phyloP scores from a whole-genome alignment of 2,113 vertebrate genomes.

The Poeciliopsis occidentalis region DNA sequence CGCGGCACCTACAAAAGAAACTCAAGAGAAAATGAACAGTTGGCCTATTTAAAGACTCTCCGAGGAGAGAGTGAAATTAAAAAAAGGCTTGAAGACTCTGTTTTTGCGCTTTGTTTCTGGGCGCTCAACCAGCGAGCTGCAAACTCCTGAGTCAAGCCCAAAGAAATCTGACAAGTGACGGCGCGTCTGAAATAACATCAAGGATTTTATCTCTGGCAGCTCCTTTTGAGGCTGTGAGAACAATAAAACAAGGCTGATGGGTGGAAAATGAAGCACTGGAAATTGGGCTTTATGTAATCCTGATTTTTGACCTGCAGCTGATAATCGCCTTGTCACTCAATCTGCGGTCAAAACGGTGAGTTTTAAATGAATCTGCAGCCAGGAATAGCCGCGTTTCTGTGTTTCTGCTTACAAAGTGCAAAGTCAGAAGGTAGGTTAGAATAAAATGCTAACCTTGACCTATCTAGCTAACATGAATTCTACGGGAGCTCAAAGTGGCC shows the following conservation, averaged over 20 bases:
- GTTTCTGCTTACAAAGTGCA: not conserved
- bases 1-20: slow-evolving; percentile 54
- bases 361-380: not conserved
- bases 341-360: not conserved
- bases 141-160: slow-evolving; percentile 6
- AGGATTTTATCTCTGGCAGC: not conserved
- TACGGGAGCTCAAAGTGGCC: not conserved
- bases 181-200: not conserved
- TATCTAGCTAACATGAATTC: not conserved
- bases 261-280: not conserved
- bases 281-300: not conserved
- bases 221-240: not conserved
- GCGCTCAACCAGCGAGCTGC: slow-evolving; percentile 10
- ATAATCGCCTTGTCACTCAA: not conserved
- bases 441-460: not conserved
- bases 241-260: not conserved
- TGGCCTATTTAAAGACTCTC: slow-evolving; percentile 74
- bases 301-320: not conserved
- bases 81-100: slow-evolving; percentile 24
- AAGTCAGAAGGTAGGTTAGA: too few relatives aligned
- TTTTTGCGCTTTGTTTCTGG: slow-evolving; percentile 8
- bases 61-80: slow-evolving; percentile 52
- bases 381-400: not conserved
- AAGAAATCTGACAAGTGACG: slow-evolving; percentile 5
- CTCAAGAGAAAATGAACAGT: slow-evolving; percentile 67